Percentiles rank a stretch among this genome's conserved stretches.
Conservation (phyloP, 2,888 invertebrate genomes). For the Oscheius sp. region DNA sequence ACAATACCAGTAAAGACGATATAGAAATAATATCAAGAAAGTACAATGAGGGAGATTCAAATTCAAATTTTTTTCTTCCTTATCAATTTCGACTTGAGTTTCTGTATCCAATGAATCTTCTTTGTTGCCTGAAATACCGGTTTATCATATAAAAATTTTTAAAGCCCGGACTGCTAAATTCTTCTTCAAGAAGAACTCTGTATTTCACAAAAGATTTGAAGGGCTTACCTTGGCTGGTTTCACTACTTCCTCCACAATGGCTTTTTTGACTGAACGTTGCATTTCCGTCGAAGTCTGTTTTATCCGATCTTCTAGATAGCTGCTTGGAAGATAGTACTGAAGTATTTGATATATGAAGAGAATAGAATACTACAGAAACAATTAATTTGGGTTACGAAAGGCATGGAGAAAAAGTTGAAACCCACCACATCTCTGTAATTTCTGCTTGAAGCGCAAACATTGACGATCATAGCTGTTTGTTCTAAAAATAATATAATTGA, state of each 20-base stretch:
- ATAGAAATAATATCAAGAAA: conserved; percentile 15
- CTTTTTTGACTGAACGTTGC: background rate
- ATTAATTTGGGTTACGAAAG: no score
- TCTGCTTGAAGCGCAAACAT: conserved; percentile 28
- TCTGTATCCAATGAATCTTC: conserved; percentile 17
- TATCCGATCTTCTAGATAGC: conserved; percentile 17
- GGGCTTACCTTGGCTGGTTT: background rate
- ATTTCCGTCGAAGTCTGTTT: background rate
- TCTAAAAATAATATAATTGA: no score
- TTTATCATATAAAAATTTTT: no score
- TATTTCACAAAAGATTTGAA: no score
- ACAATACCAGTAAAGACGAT: conserved; percentile 28
- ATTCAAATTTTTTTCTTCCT: conserved; percentile 3
- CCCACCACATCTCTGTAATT: conserved; percentile 21
- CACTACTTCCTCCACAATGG: background rate
- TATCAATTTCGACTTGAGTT: conserved; percentile 24
- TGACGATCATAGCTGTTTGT: conserved; percentile 20
- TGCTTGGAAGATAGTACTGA: conserved; percentile 20
- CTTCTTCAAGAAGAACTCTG: no score
- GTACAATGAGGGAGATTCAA: background rate
- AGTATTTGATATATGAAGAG: background rate
- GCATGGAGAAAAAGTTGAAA: background rate
- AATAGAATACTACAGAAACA: background rate
- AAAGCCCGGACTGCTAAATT: no score
- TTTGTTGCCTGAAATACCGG: background rate